Evolutionary conservation across 1,140 invertebrate genomes (phyloP).

Genomic region (Drosophila sproati): DNA sequence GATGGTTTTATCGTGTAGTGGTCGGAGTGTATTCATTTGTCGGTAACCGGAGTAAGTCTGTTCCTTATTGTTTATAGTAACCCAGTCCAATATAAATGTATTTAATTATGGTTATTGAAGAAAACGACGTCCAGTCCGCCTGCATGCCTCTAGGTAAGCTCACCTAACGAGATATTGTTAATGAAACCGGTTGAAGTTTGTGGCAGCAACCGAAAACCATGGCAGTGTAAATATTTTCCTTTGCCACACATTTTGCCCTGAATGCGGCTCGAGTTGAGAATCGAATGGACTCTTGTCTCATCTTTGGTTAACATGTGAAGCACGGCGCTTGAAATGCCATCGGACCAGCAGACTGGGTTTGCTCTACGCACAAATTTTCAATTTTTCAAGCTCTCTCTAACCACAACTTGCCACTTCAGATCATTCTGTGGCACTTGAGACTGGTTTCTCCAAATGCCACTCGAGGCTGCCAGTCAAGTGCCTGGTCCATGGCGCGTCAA

Average conservation of each 20-base stretch:
- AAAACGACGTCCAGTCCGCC: neutral
- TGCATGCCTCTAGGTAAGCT: neutral
- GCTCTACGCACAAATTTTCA: constrained; percentile 30
- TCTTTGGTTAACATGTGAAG: constrained; percentile 56
- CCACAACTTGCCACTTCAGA: constrained; percentile 61
- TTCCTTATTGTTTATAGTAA: constrained; percentile 34
- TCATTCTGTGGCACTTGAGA: constrained; percentile 76
- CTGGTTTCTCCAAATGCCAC: constrained; percentile 81
- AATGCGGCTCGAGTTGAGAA: constrained; percentile 10
- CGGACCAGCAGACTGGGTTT: constrained; percentile 19
- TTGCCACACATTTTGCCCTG: constrained; percentile 44
- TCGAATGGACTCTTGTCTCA: constrained; percentile 15
- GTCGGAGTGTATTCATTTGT: constrained; percentile 3
- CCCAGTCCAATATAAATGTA: constrained; percentile 46
- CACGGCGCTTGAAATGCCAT: constrained; percentile 71
- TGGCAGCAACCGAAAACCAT: constrained; percentile 38
- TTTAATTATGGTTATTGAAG: constrained; percentile 70
- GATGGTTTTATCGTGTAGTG: no score
- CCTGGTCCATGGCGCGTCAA: constrained; percentile 60
- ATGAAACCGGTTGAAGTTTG: constrained; percentile 60
- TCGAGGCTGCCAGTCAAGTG: constrained; percentile 77
- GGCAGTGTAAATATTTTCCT: constrained; percentile 47
- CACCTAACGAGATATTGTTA: constrained; percentile 45
- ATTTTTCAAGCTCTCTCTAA: constrained; percentile 5
- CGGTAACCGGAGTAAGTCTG: neutral